Base-by-base conservation (phyloP, 2,113 vertebrate species). In the Limnothrissa miodon region DNA sequence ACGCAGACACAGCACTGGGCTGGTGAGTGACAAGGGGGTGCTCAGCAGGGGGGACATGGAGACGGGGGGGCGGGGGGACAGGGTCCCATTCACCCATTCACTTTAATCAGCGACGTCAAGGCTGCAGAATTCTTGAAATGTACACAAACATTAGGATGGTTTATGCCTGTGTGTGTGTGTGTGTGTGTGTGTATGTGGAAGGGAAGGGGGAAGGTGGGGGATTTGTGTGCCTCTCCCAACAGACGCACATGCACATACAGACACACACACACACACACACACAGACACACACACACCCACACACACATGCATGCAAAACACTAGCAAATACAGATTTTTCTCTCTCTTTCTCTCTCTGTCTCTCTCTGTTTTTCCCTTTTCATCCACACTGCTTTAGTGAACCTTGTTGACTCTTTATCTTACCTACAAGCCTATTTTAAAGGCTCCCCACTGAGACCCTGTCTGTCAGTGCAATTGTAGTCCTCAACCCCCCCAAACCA, bases 381-480 rank as follows among this genome's bases (percentile, higher is more conserved):
- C 53, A 56, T 56, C 53, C 10, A 45, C 70, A n/a, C 36, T 66
- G 25, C 23, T 78, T 84, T 62, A 80, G 83, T 80, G 11, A 80
- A n/a, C 45, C 45, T 21, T 56, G 51, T n/a, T 39, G 39, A 82
- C n/a, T 42, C 23, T 42, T 82, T 62, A n/a, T 62, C 10, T 1
- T 29, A 7, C 59, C 29, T 29, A 11, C 10, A 62, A 62, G 59
- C 25, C 59, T n/a, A 62, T 25, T n/a, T 62, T 62, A 7, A 62
- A 29, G 25, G 59, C 7, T 10, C 7, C 6, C 25, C 59, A n/a
- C 59, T 29, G 59, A n/a, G 59, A 9, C n/a, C 10, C 23, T 62
- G 23, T 1, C 59, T 25, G n/a, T n/a, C 21, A 21, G 59, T 29
- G n/a, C 59, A 9, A 6, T 25, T 62, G n/a, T 62, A 29, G 59